Conservation (phyloP, 2,797 vertebrate species). For the Pseudochirops corinnae region DNA sequence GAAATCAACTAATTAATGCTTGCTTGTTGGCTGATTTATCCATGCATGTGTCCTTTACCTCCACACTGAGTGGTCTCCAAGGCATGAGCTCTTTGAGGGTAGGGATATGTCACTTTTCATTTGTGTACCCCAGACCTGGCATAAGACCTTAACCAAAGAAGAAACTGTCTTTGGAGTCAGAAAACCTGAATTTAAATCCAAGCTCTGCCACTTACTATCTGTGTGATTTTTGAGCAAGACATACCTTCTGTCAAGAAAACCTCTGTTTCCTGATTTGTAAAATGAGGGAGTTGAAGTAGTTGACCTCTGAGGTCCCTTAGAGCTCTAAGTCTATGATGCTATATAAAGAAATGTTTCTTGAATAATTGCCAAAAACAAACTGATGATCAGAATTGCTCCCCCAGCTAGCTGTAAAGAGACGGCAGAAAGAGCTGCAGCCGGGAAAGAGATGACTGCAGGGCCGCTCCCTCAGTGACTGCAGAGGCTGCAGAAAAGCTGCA, state of each 20-base stretch:
- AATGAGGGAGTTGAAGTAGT: not conserved
- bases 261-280: not conserved
- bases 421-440: not conserved
- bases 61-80: not conserved
- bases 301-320: not conserved
- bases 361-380: not conserved
- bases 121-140: not conserved
- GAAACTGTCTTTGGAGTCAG: not conserved
- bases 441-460: not conserved
- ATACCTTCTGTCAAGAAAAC: not conserved
- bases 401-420: not conserved
- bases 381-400: not conserved
- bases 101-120: not conserved
- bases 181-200: not conserved
- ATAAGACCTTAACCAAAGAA: not conserved
- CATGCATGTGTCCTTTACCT: not conserved
- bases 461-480: not conserved
- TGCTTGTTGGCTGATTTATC: not conserved
- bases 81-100: not conserved
- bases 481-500: not conserved
- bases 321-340: not conserved
- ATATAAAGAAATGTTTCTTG: not conserved
- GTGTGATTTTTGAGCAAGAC: not conserved
- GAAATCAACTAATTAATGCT: not conserved
- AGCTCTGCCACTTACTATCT: not conserved